Evolutionary conservation across 2,113 vertebrate genomes (phyloP).

Genomic region (Axis porcinus): DNA sequence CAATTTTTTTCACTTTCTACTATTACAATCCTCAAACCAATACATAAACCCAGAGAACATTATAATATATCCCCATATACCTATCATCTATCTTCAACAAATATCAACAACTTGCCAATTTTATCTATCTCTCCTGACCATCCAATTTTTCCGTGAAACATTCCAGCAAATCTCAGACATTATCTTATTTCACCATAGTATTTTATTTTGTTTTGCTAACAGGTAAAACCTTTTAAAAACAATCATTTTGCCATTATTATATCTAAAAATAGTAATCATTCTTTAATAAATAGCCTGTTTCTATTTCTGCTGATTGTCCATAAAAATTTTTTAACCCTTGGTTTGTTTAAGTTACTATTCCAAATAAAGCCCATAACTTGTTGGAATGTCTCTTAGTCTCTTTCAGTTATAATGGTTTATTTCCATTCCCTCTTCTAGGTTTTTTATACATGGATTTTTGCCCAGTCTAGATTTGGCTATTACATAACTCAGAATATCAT

Average conservation of each 20-base stretch:
- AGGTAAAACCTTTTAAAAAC: background rate
- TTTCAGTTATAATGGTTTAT: background rate
- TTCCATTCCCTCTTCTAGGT: background rate
- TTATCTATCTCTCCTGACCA: background rate
- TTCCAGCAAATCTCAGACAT: background rate
- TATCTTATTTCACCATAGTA: background rate
- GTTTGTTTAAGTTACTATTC: background rate
- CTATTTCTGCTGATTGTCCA: background rate
- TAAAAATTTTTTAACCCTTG: background rate
- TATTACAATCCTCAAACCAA: background rate
- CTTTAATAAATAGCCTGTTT: background rate
- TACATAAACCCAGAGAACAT: background rate
- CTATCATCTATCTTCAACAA: background rate
- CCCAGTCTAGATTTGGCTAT: background rate
- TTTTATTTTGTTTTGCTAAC: background rate
- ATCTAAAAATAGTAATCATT: background rate
- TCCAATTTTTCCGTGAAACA: background rate
- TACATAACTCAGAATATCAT: background rate
- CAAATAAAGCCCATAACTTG: background rate
- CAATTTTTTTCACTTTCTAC: background rate
- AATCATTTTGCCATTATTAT: background rate
- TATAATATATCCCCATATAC: background rate
- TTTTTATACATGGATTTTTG: background rate
- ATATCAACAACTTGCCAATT: background rate
- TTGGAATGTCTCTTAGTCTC: background rate